These are phyloP conservation scores for Tadarida brasiliensis DNA, from an alignment of 2,797 vertebrate species.

Conservation along the genomic window DNA sequence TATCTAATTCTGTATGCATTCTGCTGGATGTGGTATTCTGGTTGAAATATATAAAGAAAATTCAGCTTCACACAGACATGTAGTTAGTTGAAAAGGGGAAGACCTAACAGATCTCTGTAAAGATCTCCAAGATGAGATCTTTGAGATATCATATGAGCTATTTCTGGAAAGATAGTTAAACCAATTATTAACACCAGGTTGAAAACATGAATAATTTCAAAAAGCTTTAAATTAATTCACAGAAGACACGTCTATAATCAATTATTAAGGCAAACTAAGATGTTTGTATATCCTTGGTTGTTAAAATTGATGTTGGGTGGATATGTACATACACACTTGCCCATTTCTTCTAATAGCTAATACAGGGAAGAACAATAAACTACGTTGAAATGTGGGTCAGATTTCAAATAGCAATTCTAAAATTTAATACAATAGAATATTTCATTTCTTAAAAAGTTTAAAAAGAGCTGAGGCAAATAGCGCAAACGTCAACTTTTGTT, in stretches of 20 bases:
- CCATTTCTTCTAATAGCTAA: slow-evolving; percentile 3
- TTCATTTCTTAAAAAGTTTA: slow-evolving; percentile 43
- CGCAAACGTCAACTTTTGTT: not conserved
- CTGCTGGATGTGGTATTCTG: not conserved
- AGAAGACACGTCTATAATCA: not conserved
- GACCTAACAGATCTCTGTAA: not conserved
- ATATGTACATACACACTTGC: not conserved
- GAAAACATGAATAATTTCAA: slow-evolving; percentile 47
- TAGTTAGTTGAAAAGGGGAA: not conserved
- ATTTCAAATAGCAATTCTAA: slow-evolving; percentile 61
- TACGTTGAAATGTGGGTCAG: not conserved
- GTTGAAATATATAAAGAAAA: slow-evolving; percentile 9
- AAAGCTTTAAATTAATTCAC: not conserved
- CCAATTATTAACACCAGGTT: not conserved
- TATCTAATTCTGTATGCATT: not conserved
- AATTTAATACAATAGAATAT: slow-evolving; percentile 17
- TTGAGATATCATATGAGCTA: not conserved
- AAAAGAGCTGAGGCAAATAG: not conserved
- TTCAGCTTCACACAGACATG: not conserved
- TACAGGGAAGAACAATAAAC: not conserved
- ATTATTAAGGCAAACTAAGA: slow-evolving; percentile 29
- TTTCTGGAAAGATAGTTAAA: slow-evolving; percentile 53
- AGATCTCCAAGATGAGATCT: not conserved
- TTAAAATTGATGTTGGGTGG: not conserved
- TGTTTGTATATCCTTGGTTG: not conserved